Percentiles rank a stretch among this genome's conserved stretches.
phyloP scores from a whole-genome alignment of 2,797 vertebrate genomes.

The Austrolebias charrua region DNA sequence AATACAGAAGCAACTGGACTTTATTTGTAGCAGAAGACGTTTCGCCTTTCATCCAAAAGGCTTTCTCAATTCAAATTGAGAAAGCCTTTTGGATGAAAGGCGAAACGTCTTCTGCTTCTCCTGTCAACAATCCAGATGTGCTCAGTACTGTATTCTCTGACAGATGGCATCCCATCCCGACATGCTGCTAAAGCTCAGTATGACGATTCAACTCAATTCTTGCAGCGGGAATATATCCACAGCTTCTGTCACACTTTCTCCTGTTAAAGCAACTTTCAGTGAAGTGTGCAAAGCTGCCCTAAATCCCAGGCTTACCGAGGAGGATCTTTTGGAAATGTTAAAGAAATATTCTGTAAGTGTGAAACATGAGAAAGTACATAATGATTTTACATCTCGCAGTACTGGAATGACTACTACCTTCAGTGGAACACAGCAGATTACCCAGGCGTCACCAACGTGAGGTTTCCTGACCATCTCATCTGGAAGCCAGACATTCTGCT shows the following conservation, averaged over 20 bases:
- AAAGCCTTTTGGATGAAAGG: background rate
- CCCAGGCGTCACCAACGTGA: slow-evolving; percentile 87
- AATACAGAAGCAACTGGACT: no score
- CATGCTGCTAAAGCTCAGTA: slow-evolving; percentile 1
- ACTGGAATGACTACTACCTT: slow-evolving; percentile 89
- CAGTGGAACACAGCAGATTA: slow-evolving; percentile 89
- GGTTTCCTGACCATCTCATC: slow-evolving; percentile 88
- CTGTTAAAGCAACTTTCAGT: background rate
- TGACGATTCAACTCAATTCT: slow-evolving; percentile 1
- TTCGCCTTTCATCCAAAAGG: no score
- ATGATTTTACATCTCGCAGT: slow-evolving; percentile 71
- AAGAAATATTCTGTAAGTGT: background rate
- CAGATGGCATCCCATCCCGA: background rate
- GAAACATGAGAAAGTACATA: slow-evolving; percentile 1
- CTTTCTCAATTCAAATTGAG: no score
- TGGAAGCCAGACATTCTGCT: slow-evolving; percentile 98
- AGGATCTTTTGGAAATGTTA: background rate
- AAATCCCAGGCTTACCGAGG: slow-evolving; percentile 3
- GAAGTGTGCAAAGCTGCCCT: background rate
- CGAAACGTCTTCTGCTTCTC: background rate
- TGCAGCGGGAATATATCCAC: background rate
- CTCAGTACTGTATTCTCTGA: background rate
- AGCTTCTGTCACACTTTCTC: slow-evolving; percentile 11
- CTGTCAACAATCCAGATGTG: background rate
- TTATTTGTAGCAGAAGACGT: no score